Base-by-base conservation (phyloP, 2,113 vertebrate genomes). In the Struthidea cinerea region DNA sequence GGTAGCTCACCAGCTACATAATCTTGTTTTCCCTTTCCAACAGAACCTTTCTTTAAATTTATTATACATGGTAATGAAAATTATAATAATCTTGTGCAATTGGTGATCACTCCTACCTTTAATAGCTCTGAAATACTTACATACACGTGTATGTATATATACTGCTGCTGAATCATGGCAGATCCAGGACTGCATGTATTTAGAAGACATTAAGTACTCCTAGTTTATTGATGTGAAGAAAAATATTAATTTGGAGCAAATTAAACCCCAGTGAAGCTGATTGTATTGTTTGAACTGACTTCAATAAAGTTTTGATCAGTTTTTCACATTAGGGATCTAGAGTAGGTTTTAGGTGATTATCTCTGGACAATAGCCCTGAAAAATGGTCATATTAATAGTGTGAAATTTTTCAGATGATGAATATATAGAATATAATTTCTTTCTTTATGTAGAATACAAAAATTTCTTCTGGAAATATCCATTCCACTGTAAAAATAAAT, bases 1-100 rank as follows among this genome's bases (percentile, higher is more conserved):
- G 5, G 3, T 37, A 64, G 46, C 23, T 76, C 13, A 17, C 6
- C 10, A 42, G 11, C 7, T n/a, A 23, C 0, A 0, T 49, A 37
- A 3, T 42, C 78, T 65, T 63, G 14, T 32, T 65, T 65, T 21
- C 3, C 33, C 5, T 57, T 68, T 84, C 39, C 49, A 42, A 59
- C 5, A 42, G 10, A 69, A 77, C 1, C 1, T 49, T 87, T 56
- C 39, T 55, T 63, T 80, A 50, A 52, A 33, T 39, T 37, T 21
- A 1, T 83, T 75, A 32, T 46, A 28, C 3, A 14, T 68, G 2
- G 1, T 50, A 52, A 53, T n/a, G 13, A 22, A 16, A 35, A 44
- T 46, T 61, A 37, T 5, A 55, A 19, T 30, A 41, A 6, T 35
- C 30, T 85, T 75, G 18, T 75, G 11, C 10, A 67, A n/a, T 3